Conservation (phyloP, 2,113 vertebrate genomes). For the Aplodontia rufa region DNA sequence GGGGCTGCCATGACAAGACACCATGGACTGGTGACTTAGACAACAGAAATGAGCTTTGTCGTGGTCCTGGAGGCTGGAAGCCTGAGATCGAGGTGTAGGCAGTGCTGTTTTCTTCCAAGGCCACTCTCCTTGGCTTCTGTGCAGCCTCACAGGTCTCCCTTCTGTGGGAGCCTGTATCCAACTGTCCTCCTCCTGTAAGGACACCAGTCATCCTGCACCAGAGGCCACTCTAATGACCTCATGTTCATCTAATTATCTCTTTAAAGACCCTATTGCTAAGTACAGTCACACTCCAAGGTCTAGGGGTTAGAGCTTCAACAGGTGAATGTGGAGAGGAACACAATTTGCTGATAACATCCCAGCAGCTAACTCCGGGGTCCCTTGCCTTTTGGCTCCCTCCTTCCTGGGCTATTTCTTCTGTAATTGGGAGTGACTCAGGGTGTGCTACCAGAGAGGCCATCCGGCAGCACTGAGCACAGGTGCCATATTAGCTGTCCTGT, state of each 20-base stretch:
- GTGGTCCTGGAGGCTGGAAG: neutral
- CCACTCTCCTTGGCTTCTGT: neutral
- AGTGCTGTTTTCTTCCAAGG: neutral
- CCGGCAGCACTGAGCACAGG: neutral
- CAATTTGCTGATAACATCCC: neutral
- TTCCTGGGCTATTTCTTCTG: neutral
- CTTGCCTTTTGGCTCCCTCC: neutral
- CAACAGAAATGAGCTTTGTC: neutral
- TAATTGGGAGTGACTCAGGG: neutral
- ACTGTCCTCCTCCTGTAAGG: neutral
- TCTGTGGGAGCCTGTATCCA: neutral
- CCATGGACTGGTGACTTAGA: neutral
- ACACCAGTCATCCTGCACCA: too few species aligned
- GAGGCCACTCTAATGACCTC: neutral
- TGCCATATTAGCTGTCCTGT: too few species aligned
- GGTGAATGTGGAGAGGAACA: neutral
- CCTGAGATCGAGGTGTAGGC: neutral
- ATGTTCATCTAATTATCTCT: neutral
- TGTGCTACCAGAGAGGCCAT: rapidly evolving
- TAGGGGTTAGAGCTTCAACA: neutral
- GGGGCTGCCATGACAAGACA: too few species aligned
- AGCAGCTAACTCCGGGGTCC: neutral
- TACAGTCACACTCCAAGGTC: neutral
- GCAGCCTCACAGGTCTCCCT: neutral
- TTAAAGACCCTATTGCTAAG: neutral